Evolutionary conservation across 2,888 invertebrate genomes (phyloP).

Genomic region (Galeruca laticollis): DNA sequence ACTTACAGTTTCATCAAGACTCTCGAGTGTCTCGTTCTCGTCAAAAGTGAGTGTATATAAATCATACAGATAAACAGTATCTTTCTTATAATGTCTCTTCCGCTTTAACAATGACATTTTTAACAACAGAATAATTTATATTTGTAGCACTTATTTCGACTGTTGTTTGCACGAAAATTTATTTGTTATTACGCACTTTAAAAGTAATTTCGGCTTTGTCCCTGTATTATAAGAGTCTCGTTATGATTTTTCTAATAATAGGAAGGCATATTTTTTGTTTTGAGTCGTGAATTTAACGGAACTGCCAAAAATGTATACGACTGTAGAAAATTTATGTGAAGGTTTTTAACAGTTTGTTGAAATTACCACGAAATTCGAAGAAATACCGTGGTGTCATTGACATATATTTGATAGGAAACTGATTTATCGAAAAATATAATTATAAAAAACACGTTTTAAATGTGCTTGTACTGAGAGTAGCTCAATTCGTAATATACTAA

Average conservation of each 20-base stretch:
- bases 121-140: constrained; percentile 18
- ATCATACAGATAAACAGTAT: constrained; percentile 85
- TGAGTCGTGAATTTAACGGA: not conserved
- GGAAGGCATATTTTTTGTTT: not conserved
- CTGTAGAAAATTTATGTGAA: not conserved
- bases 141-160: not conserved
- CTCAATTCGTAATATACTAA: too few relatives aligned
- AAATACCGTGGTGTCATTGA: too few relatives aligned
- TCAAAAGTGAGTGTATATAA: constrained; percentile 89
- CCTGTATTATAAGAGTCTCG: too few relatives aligned
- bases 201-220: too few relatives aligned
- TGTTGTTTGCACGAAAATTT: too few relatives aligned
- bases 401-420: too few relatives aligned
- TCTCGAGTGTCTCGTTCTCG: constrained; percentile 82
- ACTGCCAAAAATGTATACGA: not conserved
- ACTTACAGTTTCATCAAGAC: constrained; percentile 77
- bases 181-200: too few relatives aligned
- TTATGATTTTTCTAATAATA: too few relatives aligned
- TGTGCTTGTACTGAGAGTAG: too few relatives aligned
- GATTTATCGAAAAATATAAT: too few relatives aligned
- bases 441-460: too few relatives aligned
- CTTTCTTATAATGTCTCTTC: constrained; percentile 87
- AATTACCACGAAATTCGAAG: not conserved
- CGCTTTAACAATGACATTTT: constrained; percentile 64
- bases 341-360: not conserved